A percentile compares a stretch with the other conserved stretches of the same genome.
Evolutionary conservation across 2,888 invertebrate species (phyloP).

Genomic region (Apoda limacodes): DNA sequence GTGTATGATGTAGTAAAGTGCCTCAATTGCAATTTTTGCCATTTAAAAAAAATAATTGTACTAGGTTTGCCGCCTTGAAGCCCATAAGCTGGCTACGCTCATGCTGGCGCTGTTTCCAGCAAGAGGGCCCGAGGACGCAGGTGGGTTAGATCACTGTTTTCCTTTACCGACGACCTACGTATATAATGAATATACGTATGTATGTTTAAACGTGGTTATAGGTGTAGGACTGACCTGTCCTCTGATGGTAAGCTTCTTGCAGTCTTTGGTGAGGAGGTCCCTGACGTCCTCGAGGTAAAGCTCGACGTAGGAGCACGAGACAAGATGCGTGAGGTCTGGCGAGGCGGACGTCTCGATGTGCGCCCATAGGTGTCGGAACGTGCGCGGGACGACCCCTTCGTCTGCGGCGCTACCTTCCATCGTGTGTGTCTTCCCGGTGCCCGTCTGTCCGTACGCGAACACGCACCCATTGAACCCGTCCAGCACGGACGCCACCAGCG

Average conservation of each 20-base stretch:
- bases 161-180: constrained; percentile 9
- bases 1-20: too few relatives aligned
- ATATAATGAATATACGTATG: too few relatives aligned
- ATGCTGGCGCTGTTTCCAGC: too few relatives aligned
- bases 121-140: too few relatives aligned
- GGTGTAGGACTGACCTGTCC: constrained; percentile 59
- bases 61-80: too few relatives aligned
- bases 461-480: constrained; percentile 99
- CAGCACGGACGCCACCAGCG: constrained; percentile 93
- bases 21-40: too few relatives aligned
- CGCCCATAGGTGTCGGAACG: constrained; percentile 97
- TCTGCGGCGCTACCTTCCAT: constrained; percentile 78
- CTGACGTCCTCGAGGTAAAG: constrained; percentile 94
- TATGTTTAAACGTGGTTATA: too few relatives aligned
- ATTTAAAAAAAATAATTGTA: too few relatives aligned
- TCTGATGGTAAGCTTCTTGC: constrained; percentile 77
- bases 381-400: constrained; percentile 92
- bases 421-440: constrained; percentile 88
- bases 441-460: constrained; percentile 99
- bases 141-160: constrained; percentile 27
- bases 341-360: constrained; percentile 88
- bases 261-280: constrained; percentile 77
- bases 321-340: constrained; percentile 94
- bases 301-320: constrained; percentile 96
- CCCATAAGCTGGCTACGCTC: too few relatives aligned